These are phyloP conservation scores for Strigops habroptila DNA, from an alignment of 2,113 vertebrate genomes.

Conservation along the genomic window DNA sequence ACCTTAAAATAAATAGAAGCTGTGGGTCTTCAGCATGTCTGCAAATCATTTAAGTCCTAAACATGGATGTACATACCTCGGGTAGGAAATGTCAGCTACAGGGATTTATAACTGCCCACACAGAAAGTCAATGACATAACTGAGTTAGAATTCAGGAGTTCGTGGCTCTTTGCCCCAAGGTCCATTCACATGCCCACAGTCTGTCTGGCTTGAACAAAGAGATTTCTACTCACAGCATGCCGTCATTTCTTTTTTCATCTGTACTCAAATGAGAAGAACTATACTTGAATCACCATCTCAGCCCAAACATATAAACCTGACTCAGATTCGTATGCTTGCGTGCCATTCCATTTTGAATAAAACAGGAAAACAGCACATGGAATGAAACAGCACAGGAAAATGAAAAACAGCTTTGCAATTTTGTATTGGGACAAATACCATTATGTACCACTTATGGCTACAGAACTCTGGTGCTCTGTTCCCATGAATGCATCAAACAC, in stretches of 20 bases:
- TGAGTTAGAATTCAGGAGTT: not conserved
- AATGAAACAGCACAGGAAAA: not conserved
- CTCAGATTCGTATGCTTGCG: not conserved
- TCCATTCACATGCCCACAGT: not conserved
- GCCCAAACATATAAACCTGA: not conserved
- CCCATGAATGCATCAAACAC: not conserved
- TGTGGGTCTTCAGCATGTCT: not conserved
- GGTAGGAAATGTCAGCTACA: not conserved
- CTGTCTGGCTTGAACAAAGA: not conserved
- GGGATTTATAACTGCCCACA: not conserved
- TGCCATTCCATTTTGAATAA: not conserved
- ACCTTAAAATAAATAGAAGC: not conserved
- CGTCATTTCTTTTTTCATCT: not conserved
- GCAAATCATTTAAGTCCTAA: not conserved
- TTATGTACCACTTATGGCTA: not conserved
- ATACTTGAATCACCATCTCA: not conserved
- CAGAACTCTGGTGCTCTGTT: not conserved
- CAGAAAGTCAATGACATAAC: not conserved
- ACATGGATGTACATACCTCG: not conserved
- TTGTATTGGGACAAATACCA: not conserved
- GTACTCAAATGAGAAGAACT: not conserved
- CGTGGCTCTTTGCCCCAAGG: not conserved
- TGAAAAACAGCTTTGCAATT: not conserved
- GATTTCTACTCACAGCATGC: not conserved
- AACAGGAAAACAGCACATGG: not conserved